phyloP scores from a whole-genome alignment of 1,140 invertebrate genomes.

The Mercenaria mercenaria region DNA sequence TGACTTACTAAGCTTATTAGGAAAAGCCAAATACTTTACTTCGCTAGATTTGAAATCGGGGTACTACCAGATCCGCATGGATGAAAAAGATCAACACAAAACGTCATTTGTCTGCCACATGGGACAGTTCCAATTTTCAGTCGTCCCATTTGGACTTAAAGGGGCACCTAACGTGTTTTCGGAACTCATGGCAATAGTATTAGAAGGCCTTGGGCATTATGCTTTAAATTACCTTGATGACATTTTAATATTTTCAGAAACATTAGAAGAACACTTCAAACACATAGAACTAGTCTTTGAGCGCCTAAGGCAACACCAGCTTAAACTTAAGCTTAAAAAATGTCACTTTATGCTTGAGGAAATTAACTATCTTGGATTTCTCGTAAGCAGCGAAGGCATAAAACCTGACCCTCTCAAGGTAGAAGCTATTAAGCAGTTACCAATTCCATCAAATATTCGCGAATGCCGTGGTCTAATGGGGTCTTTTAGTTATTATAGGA shows the following conservation, averaged over 20 bases:
- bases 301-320: background rate
- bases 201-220: background rate
- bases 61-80: background rate
- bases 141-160: background rate
- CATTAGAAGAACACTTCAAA: background rate
- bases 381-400: background rate
- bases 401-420: constrained; percentile 28
- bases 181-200: background rate
- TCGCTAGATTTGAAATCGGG: background rate
- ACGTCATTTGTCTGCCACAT: background rate
- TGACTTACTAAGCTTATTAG: background rate
- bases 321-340: constrained; percentile 61
- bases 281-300: background rate
- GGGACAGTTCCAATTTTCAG: background rate
- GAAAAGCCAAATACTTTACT: background rate
- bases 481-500: constrained; percentile 63
- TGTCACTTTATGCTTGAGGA: constrained; percentile 26
- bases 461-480: constrained; percentile 64
- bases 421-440: background rate
- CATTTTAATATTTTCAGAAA: background rate
- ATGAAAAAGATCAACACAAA: background rate
- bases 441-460: background rate
- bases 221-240: constrained; percentile 4
- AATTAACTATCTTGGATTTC: background rate
- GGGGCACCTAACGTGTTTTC: background rate